Base-by-base conservation (phyloP, 2,797 vertebrate genomes). In the Enoplosus armatus region DNA sequence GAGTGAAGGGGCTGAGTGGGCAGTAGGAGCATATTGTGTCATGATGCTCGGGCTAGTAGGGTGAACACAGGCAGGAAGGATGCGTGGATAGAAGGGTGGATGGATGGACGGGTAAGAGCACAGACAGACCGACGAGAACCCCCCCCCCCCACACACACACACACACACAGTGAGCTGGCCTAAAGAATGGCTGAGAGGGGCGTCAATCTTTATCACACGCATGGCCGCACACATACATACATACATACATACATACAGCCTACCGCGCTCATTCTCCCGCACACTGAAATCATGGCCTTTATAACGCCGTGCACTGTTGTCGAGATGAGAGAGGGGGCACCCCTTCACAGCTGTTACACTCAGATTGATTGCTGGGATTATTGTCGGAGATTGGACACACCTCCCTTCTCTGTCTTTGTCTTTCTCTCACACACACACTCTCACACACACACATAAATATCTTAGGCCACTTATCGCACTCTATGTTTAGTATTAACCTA, bases 301-400 rank as follows among this genome's bases (percentile, higher is more conserved):
- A n/a, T 11, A 70, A 80, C 12, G 58, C 53, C 43, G 48, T 47
- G 59, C 31, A 53, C 54, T 64, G 67, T 22, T 68, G 63, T 82
- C 9, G 10, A 45, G 59, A 75, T 53, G 79, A 62, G 75, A 56
- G 73, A 26, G 53, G 41, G 72, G 69, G 29, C n/a, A 39, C 68
- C 79, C 81, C 61, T 67, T 84, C 78, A 83, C 80, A 61, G n/a
- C 71, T 89, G 79, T 75, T 88, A 63, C 77, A 80, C 60, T 63
- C 74, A 60, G 61, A 75, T 47, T 78, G 69, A 85, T 72, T 33
- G 53, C 59, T 0, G 5, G 22, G 41, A 79, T 70, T 61, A 66
- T 63, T 79, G 77, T 75, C 4, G 0, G 20, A 65, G 27, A 41
- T 31, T 48, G 16, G 39, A 68, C 50, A 55, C 48, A 22, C 26